Base-by-base conservation (phyloP, 2,797 vertebrate species). In the Sebastes matsubarae region DNA sequence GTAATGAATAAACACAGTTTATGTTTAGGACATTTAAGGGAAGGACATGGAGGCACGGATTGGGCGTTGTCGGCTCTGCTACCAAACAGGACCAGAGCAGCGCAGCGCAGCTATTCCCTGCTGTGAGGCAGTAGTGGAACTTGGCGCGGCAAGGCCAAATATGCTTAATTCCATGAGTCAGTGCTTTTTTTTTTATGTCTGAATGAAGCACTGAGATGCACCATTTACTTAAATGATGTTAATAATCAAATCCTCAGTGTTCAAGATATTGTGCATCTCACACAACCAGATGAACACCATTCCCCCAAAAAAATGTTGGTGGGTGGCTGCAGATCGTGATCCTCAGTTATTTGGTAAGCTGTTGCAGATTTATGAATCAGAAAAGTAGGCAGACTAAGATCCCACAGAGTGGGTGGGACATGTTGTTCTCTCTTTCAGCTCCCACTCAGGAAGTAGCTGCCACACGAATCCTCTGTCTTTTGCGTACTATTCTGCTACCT, bases 341-440 rank as follows among this genome's bases (percentile, higher is more conserved):
- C 72, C 71, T 86, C 46, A 42, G 58, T 82, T 80, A 73, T 89
- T 79, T 85, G 58, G 58, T 64, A 82, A 87, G 72, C 68, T 84
- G 75, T 76, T 63, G 58, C 50, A 77, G 52, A 84, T 85, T 86
- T 75, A 84, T 91, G 86, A 91, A 85, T 88, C 91, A 88, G 82
- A 77, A 73, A 87, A 87, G 82, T 81, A 80, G 86, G 86, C 79
- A 79, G 81, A 55, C 50, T 52, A 22, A 30, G 50, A 89, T 85
- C 84, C 85, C 84, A 84, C 81, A 61, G 64, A 87, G 69, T 78
- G 85, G 80, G 86, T 89, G 86, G 78, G 75, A 84, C 70, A 42
- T 72, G 69, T 78, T 57, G 30, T 63, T 73, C 52, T 80, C 57
- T 83, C 64, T 68, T 58, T 68, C 36, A 74, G 65, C 86, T 87